Base-by-base conservation (phyloP, 2,888 invertebrate genomes). In the Drosophila anomelani region DNA sequence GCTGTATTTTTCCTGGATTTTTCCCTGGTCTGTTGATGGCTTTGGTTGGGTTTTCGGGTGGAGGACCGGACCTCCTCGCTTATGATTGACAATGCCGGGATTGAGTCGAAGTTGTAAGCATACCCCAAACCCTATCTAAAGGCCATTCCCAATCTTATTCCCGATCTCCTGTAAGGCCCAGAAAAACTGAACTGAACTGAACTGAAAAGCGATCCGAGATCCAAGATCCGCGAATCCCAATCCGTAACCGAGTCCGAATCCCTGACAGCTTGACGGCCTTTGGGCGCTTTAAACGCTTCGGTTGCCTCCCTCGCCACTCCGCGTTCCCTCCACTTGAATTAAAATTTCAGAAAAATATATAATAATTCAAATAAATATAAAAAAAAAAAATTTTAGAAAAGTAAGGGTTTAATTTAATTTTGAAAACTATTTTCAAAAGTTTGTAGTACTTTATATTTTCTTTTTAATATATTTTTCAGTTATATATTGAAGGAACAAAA, bases 41-140 rank as follows among this genome's bases (percentile, higher is more conserved):
- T 13, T 20, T 20, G 20, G 13, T 20, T 44, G 9, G 17, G 0
- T 23, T 8, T 23, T 23, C 15, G 46, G 53, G 36, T 47, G 47
- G n/a, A 29, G 29, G n/a, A 49, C 41, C 23, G 53, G 78, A 62
- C 60, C 26, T 46, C 55, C 29, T 44, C 55, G 70, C 76, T 85
- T 90, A 85, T 90, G 90, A 90, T 90, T 90, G 90, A 90, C 91
- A 90, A 89, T 87, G 81, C 75, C 80, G 85, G 91, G 87, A 90
- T 90, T 88, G 85, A 83, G 84, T 71, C 69, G 75, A 74, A 70
- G 62, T 64, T 57, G 43, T 53, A 70, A 76, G 59, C 59, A 54
- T 64, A 51, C 51, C 36, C 12, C 56, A 32, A 46, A 17, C 46
- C n/a, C 44, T 43, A 23, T 34, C 20, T 17, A 20, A 20, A 44